Percentiles rank a stretch among this genome's conserved stretches.
phyloP scores from a whole-genome alignment of 2,888 invertebrate species.

The Lypha dubia region DNA sequence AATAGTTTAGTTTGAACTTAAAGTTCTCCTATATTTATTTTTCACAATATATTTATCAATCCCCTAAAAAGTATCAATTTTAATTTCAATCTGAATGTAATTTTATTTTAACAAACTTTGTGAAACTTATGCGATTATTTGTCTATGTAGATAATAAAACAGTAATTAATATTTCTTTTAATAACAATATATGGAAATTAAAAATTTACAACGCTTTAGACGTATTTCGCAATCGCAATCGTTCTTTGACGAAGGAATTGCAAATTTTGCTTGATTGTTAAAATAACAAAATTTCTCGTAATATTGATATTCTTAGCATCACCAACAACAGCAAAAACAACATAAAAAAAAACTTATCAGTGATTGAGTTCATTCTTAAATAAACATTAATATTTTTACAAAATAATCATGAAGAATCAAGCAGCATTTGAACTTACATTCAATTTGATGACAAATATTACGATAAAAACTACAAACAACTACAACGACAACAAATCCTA shows the following conservation, averaged over 20 bases:
- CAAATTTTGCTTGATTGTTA: not conserved
- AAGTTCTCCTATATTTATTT: too few relatives aligned
- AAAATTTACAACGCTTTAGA: not conserved
- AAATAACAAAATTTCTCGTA: conserved; percentile 6
- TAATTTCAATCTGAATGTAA: too few relatives aligned
- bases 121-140: too few relatives aligned
- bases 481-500: too few relatives aligned
- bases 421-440: conserved; percentile 37
- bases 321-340: conserved; percentile 16
- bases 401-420: conserved; percentile 24
- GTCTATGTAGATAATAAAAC: too few relatives aligned
- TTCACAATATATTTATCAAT: too few relatives aligned
- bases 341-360: too few relatives aligned
- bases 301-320: not conserved
- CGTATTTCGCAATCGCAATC: not conserved
- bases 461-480: not conserved
- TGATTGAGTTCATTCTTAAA: conserved; percentile 34
- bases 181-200: not conserved
- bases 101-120: too few relatives aligned
- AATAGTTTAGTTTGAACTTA: too few relatives aligned
- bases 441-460: conserved; percentile 19
- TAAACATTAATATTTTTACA: conserved; percentile 41
- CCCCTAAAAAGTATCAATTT: too few relatives aligned
- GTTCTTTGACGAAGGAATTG: not conserved
- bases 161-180: too few relatives aligned